Conservation (phyloP, 2,113 vertebrate genomes). For the Hippocampus abdominalis region DNA sequence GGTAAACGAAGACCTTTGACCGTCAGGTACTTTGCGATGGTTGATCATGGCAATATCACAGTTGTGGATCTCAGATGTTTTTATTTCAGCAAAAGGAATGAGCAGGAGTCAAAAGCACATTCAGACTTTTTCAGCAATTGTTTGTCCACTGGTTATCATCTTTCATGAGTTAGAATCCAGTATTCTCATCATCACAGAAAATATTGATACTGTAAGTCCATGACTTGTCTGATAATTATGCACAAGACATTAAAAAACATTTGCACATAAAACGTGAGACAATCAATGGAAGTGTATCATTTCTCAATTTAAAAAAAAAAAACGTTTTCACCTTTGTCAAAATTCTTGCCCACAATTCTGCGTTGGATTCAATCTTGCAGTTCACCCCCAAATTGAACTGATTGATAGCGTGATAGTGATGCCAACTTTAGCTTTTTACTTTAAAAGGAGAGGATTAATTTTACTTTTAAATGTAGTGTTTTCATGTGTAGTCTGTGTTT, state of each 20-base stretch:
- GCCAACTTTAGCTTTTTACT: background rate
- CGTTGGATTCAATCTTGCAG: background rate
- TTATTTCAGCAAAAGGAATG: background rate
- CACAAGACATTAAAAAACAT: background rate
- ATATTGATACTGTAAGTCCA: no score
- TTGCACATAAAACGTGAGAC: background rate
- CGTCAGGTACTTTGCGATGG: background rate
- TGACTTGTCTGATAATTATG: background rate
- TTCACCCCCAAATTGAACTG: background rate
- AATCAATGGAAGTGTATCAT: background rate
- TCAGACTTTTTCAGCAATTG: background rate
- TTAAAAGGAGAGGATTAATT: background rate
- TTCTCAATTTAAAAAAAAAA: background rate
- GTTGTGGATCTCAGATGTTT: background rate
- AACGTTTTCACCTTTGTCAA: background rate
- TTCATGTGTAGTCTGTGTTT: background rate
- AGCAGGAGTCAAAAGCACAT: background rate
- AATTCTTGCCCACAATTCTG: background rate
- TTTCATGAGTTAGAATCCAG: background rate
- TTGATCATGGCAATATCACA: background rate
- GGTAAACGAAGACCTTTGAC: constrained; percentile 44
- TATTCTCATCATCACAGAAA: background rate
- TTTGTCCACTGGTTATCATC: no score
- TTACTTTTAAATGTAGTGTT: background rate
- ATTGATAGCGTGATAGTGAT: background rate